phyloP scores from a whole-genome alignment of 1,140 invertebrate genomes.

The Heliconius hermathena region DNA sequence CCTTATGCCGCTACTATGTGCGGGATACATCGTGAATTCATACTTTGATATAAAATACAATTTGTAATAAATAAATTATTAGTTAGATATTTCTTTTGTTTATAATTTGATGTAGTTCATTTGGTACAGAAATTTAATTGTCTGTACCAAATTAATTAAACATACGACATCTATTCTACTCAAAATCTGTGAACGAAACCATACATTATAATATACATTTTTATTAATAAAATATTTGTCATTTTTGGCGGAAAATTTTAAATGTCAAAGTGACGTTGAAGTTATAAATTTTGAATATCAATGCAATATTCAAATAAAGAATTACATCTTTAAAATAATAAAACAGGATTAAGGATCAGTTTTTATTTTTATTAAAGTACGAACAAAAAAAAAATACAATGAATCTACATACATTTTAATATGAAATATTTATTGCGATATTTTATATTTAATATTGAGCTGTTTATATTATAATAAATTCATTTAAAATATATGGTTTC shows the following conservation, averaged over 20 bases:
- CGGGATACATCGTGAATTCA: background rate
- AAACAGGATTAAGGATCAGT: too few relatives aligned
- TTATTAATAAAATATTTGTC: background rate
- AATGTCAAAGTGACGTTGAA: background rate
- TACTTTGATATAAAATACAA: background rate
- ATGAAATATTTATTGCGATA: background rate
- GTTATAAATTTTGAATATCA: background rate
- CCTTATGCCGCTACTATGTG: too few relatives aligned
- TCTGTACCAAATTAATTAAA: too few relatives aligned
- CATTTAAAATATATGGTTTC: slow-evolving; percentile 23
- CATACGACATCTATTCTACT: background rate
- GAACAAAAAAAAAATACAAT: background rate
- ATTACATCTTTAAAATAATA: too few relatives aligned
- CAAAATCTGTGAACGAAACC: slow-evolving; percentile 4
- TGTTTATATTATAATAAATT: slow-evolving; percentile 2
- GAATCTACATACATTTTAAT: background rate
- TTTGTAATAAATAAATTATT: background rate
- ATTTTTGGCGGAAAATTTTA: slow-evolving; percentile 3
- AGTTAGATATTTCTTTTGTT: too few relatives aligned
- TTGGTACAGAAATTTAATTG: too few relatives aligned
- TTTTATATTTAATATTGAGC: background rate
- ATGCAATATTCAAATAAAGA: too few relatives aligned
- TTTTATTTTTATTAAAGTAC: too few relatives aligned
- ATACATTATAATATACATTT: background rate
- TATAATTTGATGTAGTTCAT: too few relatives aligned